Base-by-base conservation (phyloP, 2,797 vertebrate genomes). In the Danio jaintianensis region DNA sequence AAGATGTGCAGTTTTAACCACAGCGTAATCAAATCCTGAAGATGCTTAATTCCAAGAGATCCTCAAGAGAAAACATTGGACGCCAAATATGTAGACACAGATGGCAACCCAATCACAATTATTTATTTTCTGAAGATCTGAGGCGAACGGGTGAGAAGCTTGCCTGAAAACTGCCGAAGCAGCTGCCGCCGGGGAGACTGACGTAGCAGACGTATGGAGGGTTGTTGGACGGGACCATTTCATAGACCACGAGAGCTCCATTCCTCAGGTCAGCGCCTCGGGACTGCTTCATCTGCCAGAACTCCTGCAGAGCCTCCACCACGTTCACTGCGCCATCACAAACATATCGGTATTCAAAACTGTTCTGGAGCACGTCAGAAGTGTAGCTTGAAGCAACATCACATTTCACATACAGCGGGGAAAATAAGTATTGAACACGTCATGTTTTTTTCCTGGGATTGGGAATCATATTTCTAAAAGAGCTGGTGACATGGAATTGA, bases 201-300 rank as follows among this genome's bases (percentile, higher is more conserved):
- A 99, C 97, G 0, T 96, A 99, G 91, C 98, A 99, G 75, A 99
- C 94, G 0, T 99, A 99, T 0, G 98, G 98, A 0, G 98, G 96
- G 70, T 93, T 98, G 92, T 92, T 98, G 84, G 96, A 95, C 0
- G 98, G 96, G 15, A 99, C 97, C 97, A 99, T 98, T 91, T 99
- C 98, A 10, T 99, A 99, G 16, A 99, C 97, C 50, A 99, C 98
- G 0, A 99, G 90, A 0, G 98, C 98, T 0, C 98, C 98, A 0
- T 99, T 98, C 15, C 96, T 93, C 86, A 99, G 90, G 68, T 99
- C 98, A 0, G 98, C 97, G 0, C 98, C 98, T 6, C 98, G 93
- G 0, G 95, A 97, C 83, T 97, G 95, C 85, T 99, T 99, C 98
- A 99, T 99, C 94, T 99, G 98, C 98, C 98, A 99, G 86, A 99